Percentiles rank a stretch among this genome's conserved stretches.
Evolutionary conservation across 2,113 vertebrate genomes (phyloP).

Genomic region (Pheucticus melanocephalus): DNA sequence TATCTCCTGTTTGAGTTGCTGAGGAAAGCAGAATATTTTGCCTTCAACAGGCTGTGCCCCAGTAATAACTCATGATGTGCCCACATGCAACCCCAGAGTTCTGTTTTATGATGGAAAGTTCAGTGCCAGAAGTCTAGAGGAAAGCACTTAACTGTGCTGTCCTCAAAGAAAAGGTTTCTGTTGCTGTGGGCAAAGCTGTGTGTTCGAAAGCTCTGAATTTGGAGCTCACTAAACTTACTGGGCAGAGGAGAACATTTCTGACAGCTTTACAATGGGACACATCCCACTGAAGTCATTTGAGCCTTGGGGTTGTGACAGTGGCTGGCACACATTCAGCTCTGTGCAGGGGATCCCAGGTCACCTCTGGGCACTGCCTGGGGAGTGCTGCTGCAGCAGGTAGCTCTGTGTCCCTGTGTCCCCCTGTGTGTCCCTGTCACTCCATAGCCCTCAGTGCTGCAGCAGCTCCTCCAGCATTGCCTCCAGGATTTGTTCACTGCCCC

Average conservation of each 20-base stretch:
- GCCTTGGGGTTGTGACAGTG: background rate
- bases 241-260: background rate
- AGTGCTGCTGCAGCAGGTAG: background rate
- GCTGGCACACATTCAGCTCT: background rate
- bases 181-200: background rate
- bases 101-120: background rate
- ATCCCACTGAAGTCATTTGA: background rate
- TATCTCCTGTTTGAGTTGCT: background rate
- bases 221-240: background rate
- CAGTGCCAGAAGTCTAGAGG: background rate
- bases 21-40: background rate
- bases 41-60: background rate
- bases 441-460: rapidly evolving
- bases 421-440: background rate
- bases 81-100: background rate
- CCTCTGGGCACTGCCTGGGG: background rate
- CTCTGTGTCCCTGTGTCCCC: background rate
- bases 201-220: background rate
- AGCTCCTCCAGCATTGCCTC: background rate
- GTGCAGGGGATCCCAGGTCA: background rate
- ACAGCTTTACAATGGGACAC: background rate
- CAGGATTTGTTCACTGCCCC: background rate
- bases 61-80: background rate
- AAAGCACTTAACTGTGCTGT: background rate
- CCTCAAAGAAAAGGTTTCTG: background rate